Conservation (phyloP, 1,140 invertebrate genomes). For the Neelides sp. region DNA sequence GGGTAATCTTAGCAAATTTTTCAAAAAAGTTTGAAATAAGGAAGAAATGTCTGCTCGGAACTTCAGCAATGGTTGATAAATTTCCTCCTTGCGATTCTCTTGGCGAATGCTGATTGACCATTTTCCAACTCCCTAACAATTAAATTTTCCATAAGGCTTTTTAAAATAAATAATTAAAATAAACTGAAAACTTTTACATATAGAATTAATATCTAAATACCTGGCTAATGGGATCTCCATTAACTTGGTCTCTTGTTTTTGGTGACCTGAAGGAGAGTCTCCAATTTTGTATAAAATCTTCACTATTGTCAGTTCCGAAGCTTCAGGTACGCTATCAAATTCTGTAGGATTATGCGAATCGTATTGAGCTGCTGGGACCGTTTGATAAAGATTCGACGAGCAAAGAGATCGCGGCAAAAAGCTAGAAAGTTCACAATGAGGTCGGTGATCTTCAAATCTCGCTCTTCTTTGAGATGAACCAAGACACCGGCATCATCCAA, state of each 20-base stretch:
- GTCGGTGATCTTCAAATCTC: conserved; percentile 97
- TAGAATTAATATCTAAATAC: no score
- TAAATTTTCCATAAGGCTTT: no score
- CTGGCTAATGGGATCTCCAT: no score
- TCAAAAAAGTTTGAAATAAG: no score
- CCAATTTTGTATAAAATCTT: conserved; percentile 94
- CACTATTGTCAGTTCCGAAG: conserved; percentile 99
- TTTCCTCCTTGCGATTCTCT: no score
- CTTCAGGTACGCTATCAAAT: conserved; percentile 96
- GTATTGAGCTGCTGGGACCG: conserved; percentile 94
- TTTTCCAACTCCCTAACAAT: no score
- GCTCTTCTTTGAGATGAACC: conserved; percentile 95
- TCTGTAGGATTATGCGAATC: conserved; percentile 95
- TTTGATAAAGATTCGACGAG: conserved; percentile 90
- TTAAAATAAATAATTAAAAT: no score
- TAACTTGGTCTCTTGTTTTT: conserved; percentile 96
- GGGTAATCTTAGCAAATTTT: no score
- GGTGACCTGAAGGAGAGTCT: conserved; percentile 71
- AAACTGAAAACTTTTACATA: no score
- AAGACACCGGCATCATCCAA: conserved; percentile 94
- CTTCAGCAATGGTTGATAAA: no score
- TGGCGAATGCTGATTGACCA: no score
- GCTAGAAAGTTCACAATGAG: conserved; percentile 98
- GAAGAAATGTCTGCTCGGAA: no score
- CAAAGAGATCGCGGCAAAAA: conserved; percentile 88